Evolutionary conservation across 2,113 vertebrate species (phyloP).

Genomic region (Hippocampus abdominalis): DNA sequence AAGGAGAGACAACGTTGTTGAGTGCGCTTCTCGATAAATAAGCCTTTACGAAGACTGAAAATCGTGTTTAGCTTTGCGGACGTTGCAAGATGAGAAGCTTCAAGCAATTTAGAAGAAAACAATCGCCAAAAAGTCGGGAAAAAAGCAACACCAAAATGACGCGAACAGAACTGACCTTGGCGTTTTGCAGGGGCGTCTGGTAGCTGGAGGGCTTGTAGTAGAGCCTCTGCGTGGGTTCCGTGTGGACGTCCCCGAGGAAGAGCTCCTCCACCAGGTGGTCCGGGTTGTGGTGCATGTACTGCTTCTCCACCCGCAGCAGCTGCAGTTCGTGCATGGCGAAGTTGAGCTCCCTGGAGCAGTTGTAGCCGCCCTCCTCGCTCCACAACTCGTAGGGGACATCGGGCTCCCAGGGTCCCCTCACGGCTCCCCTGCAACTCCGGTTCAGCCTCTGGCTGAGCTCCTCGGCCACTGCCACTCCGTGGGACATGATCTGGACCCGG

Average conservation of each 20-base stretch:
- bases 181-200: constrained; percentile 88
- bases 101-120: neutral
- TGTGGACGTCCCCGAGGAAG: constrained; percentile 92
- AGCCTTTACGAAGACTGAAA: neutral
- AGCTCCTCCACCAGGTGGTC: constrained; percentile 93
- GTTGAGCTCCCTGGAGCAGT: constrained; percentile 85
- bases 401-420: constrained; percentile 73
- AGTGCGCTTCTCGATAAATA: neutral
- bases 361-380: constrained; percentile 79
- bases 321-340: constrained; percentile 96
- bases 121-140: neutral
- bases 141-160: neutral
- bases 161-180: constrained; percentile 75
- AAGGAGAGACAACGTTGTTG: neutral
- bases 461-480: constrained; percentile 74
- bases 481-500: constrained; percentile 79
- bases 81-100: neutral
- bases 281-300: constrained; percentile 85
- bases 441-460: constrained; percentile 79
- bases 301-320: constrained; percentile 90
- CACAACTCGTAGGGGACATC: constrained; percentile 79
- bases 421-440: constrained; percentile 74
- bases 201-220: constrained; percentile 93
- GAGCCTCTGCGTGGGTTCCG: constrained; percentile 83
- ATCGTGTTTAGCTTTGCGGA: neutral